Percentiles rank a stretch among this genome's conserved stretches.
phyloP scores from a whole-genome alignment of 2,888 invertebrate genomes.

The Netelia inedita region DNA sequence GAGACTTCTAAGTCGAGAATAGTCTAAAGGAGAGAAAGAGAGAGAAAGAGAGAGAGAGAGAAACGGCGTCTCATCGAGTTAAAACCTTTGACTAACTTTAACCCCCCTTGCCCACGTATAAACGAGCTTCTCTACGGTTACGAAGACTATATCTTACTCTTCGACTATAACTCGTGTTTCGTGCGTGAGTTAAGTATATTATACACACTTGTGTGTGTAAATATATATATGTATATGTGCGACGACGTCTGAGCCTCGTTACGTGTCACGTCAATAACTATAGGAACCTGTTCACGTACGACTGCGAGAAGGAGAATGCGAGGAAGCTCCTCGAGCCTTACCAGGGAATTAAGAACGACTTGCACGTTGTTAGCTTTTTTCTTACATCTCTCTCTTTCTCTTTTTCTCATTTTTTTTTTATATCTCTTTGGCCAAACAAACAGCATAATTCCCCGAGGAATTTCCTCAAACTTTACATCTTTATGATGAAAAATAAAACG shows the following conservation, averaged over 20 bases:
- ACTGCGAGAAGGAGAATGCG: slow-evolving; percentile 23
- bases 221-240: not conserved
- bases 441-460: not conserved
- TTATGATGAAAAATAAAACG: no score
- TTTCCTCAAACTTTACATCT: not conserved
- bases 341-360: slow-evolving; percentile 40
- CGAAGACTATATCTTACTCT: not conserved
- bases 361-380: slow-evolving; percentile 14
- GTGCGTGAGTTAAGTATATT: not conserved
- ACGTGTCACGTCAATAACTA: slow-evolving; percentile 49
- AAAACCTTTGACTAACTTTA: slow-evolving; percentile 44
- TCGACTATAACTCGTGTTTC: not conserved
- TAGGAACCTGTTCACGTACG: slow-evolving; percentile 44
- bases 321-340: slow-evolving; percentile 52
- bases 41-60: no score
- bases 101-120: slow-evolving; percentile 2
- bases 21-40: no score
- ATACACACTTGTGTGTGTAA: not conserved
- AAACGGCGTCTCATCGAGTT: slow-evolving; percentile 20
- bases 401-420: slow-evolving; percentile 1
- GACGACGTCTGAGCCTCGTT: slow-evolving; percentile 24
- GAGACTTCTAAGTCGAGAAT: slow-evolving; percentile 3
- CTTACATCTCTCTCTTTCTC: not conserved
- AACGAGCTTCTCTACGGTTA: not conserved
- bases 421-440: not conserved